Evolutionary conservation across 2,113 vertebrate genomes (phyloP).

Genomic region (Chinchilla lanigera): DNA sequence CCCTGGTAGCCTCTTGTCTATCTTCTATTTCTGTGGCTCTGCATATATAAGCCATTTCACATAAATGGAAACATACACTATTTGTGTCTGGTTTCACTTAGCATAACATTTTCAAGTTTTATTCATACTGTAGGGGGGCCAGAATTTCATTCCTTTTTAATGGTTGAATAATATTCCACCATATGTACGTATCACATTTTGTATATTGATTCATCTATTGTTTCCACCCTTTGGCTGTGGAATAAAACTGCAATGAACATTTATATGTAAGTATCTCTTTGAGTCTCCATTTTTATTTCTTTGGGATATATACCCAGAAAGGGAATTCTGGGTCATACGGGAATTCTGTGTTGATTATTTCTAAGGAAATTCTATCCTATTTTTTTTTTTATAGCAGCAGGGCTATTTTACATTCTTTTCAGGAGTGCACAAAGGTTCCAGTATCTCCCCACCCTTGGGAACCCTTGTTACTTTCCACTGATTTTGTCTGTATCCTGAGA

Average conservation of each 20-base stretch:
- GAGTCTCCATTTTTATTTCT: not conserved
- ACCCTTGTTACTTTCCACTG: not conserved
- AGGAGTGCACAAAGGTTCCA: not conserved
- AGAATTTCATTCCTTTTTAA: slow-evolving; percentile 20
- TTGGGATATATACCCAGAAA: not conserved
- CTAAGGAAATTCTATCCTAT: not conserved
- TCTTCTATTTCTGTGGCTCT: not conserved
- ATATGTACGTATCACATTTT: not conserved
- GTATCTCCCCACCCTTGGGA: not conserved
- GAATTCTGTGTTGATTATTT: not conserved
- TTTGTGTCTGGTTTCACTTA: not conserved
- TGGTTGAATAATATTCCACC: not conserved
- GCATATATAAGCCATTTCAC: not conserved
- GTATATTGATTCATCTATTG: not conserved
- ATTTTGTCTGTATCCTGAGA: not conserved
- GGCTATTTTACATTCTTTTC: not conserved
- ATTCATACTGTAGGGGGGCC: not conserved
- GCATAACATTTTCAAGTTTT: not conserved
- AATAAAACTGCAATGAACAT: not conserved
- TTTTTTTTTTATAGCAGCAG: not conserved
- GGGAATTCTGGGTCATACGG: not conserved
- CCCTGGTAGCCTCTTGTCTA: not conserved
- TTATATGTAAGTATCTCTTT: not conserved
- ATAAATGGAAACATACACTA: not conserved
- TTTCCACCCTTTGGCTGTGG: not conserved